Evolutionary conservation across 2,888 invertebrate species (phyloP), one percentile per base, ranked within the genome.

Genomic region (Deilephila porcellus): DNA sequence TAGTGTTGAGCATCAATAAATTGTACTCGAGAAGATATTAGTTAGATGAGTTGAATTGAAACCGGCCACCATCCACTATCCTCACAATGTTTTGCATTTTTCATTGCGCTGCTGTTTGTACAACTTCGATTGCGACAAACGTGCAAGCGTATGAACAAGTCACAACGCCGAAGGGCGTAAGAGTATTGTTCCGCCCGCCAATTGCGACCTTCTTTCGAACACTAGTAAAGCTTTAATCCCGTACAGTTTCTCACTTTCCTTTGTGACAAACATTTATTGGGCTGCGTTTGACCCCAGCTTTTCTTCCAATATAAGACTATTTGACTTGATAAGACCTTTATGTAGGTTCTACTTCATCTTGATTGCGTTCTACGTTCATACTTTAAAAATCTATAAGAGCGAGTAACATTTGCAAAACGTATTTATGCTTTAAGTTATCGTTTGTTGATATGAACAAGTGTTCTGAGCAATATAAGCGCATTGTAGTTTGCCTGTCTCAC

Each of bases 61-160:
- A 56, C 17, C n/a, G 56, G 45, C 45, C n/a, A n/a, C 6, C 56
- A n/a, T 56, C n/a, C n/a, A 56, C n/a, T n/a, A n/a, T n/a, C n/a
- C 7, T 56, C n/a, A 56, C 56, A 56, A 56, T 56, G 56, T 56
- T n/a, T 56, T 17, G 56, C n/a, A 56, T 56, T 56, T 56, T 60
- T 29, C 29, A 25, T 29, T 5, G 11, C 17, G 8, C 60, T 60
- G 29, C 60, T 29, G 60, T 25, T 60, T 60, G 29, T 29, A 60
- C 29, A 60, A 60, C 29, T 60, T 29, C 20, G 60, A 60, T 60
- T 60, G 60, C 60, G 60, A 29, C 60, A 60, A 60, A 29, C 60
- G 60, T 60, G 25, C 60, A 60, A 29, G 60, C 60, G 60, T 60
- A 29, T 60, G 29, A 60, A 25, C 32, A 2, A 5, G 25, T n/a